Evolutionary conservation across 2,113 vertebrate species (phyloP), one percentile per base, ranked within the genome.

Genomic region (Egretta garzetta): DNA sequence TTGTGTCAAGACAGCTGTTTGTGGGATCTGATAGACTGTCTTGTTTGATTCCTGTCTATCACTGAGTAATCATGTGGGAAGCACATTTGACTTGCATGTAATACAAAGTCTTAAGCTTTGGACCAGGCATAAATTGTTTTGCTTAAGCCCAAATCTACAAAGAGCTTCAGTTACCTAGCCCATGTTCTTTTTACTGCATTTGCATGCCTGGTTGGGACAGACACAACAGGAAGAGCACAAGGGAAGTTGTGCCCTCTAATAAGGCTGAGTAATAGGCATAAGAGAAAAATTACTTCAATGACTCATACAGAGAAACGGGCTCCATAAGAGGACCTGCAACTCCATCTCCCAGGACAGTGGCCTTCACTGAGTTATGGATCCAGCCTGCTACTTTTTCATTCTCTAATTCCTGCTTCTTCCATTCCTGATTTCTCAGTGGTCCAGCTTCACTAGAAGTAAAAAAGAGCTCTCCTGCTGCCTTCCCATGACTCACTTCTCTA

Each of bases 251-350:
- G 68, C 13, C 14, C 22, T 93, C 37, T 26, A 33, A 21, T 28
- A 28, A 53, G 30, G 8, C 19, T 82, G 45, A 90, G 41, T 67
- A 83, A 53, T 8, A 64, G 22, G 4, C 28, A 41, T 3, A 64
- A 32, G 43, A 77, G 73, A 60, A 47, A 50, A 33, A 30, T 50
- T 3, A 14, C 33, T 30, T 4, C 12, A 43, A 3, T 37, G 56
- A 70, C 32, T 56, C 17, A 19, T 12, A 14, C 2, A 24, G 7
- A 62, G 41, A 52, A 47, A 64, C 0, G 0, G 4, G 3, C 8
- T 53, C 21, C 0, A 0, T 47, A 43, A 52, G 27, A 60, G 23
- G 30, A 70, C 18, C 8, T 50, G 56, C 21, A 85, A 14, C 45
- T 77, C 45, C 39, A 23, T 14, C 28, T 77, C 45, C 43, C 55